phyloP scores from a whole-genome alignment of 2,888 invertebrate genomes.

The Apodemia zela region DNA sequence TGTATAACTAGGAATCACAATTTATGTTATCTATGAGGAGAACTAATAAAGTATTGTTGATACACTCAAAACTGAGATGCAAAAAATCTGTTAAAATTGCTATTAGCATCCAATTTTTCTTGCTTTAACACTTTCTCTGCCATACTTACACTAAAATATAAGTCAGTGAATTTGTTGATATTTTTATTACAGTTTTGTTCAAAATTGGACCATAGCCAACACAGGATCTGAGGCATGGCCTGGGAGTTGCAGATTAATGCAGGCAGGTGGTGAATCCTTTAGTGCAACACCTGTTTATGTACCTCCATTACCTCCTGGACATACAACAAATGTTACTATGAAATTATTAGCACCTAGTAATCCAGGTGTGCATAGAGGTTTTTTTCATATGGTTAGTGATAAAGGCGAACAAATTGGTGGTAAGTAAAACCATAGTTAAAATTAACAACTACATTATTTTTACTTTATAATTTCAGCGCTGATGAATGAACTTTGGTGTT shows the following conservation, averaged over 20 bases:
- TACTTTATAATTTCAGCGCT: constrained; percentile 10
- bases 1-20: too few species aligned
- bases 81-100: too few species aligned
- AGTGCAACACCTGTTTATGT: constrained; percentile 80
- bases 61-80: too few species aligned
- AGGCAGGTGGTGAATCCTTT: constrained; percentile 82
- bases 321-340: constrained; percentile 87
- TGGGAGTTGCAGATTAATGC: constrained; percentile 87
- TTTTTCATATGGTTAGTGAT: constrained; percentile 94
- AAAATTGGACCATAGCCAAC: constrained; percentile 94
- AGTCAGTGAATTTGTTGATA: background rate
- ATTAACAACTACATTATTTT: too few species aligned
- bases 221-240: constrained; percentile 95
- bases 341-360: constrained; percentile 89
- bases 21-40: too few species aligned
- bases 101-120: too few species aligned
- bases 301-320: constrained; percentile 87
- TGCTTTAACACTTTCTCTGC: too few species aligned
- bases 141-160: too few species aligned
- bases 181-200: constrained; percentile 83
- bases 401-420: constrained; percentile 96
- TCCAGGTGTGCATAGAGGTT: constrained; percentile 89
- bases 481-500: too few species aligned
- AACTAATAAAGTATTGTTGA: too few species aligned
- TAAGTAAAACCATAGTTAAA: too few species aligned